Base-by-base conservation (phyloP, 64 coral and sea anemone genomes). In the Dendrophyllia cribrosa region DNA sequence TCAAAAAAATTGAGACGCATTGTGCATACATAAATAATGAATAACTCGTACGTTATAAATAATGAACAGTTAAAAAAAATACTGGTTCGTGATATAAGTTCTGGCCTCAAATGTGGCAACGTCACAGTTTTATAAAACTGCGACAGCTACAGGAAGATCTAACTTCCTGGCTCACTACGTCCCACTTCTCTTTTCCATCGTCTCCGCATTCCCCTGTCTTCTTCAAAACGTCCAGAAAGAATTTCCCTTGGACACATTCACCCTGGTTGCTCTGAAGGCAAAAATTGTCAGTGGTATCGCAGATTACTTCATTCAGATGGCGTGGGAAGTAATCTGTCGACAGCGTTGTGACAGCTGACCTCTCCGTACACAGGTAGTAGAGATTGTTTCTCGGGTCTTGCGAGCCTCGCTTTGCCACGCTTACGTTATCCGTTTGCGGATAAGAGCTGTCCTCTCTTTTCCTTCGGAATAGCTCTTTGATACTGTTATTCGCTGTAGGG, bases 291-390 rank as follows among this genome's bases (percentile, higher is more conserved):
- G 47, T 52, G 4, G 1, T 16, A 53, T 72, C 51, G 34, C 86
- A 88, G 23, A 55, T 78, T 0, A 89, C 58, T 9, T 89, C 87
- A 20, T 89, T 89, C 14, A 89, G 7, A 16, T 78, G 62, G 1
- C 45, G 19, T 5, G 74, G 87, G 60, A 89, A 89, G 14, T 60
- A 24, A 9, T 14, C 21, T 9, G 3, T 19, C 3, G 55, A 19
- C 20, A 89, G 74, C 43, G 7, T 44, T 9, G 51, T 89, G 23
- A 72, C 55, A 6, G 48, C n/a, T 65, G 72, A 74, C 70, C 87
- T 65, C n/a, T 17, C 58, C n/a, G 87, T 56, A 25, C 87, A 89
- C 13, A 72, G 70, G 10, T 14, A 72, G 53, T 58, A 68, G 61
- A 58, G 53, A 10, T 62, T n/a, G 78, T 51, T 49, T 20, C 59